These are phyloP conservation scores for Phenganax stokvisi DNA, from an alignment of 92 coral and sea anemone species.

Conservation along the genomic window DNA sequence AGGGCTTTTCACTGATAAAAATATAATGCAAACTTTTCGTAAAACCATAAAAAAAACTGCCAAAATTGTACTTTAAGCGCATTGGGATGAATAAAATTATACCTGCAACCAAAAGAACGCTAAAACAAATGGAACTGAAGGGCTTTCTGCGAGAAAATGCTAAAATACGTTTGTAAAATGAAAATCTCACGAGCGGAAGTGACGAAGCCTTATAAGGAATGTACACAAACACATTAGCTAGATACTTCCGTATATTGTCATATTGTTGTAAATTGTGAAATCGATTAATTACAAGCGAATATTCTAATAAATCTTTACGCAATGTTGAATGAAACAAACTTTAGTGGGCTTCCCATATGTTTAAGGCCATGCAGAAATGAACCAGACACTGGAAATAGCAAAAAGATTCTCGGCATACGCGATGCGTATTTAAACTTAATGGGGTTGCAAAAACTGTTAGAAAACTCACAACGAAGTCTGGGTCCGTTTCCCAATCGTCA, in stretches of 20 bases:
- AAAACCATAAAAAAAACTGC: too few species aligned
- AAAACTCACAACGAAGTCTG: slow-evolving; percentile 89
- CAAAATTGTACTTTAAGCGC: too few species aligned
- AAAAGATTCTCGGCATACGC: not conserved
- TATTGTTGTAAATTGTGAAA: not conserved
- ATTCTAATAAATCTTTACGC: not conserved
- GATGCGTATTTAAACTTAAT: not conserved
- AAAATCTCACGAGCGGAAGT: not conserved
- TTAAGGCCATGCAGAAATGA: not conserved
- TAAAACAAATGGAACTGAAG: too few species aligned
- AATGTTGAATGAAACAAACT: not conserved
- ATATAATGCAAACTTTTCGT: not conserved
- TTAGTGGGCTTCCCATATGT: not conserved
- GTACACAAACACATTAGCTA: not conserved
- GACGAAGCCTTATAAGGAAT: too few species aligned
- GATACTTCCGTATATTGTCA: slow-evolving; percentile 1
- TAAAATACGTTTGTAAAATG: too few species aligned
- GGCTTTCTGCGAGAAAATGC: too few species aligned
- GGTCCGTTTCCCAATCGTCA: slow-evolving; percentile 99
- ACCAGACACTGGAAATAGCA: not conserved
- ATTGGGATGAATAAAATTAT: too few species aligned
- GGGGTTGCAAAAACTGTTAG: not conserved
- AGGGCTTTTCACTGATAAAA: slow-evolving; percentile 6
- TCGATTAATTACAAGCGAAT: not conserved
- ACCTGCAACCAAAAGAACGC: too few species aligned